Evolutionary conservation across 2,113 vertebrate species (phyloP).

Genomic region (Pampusana beccarii): DNA sequence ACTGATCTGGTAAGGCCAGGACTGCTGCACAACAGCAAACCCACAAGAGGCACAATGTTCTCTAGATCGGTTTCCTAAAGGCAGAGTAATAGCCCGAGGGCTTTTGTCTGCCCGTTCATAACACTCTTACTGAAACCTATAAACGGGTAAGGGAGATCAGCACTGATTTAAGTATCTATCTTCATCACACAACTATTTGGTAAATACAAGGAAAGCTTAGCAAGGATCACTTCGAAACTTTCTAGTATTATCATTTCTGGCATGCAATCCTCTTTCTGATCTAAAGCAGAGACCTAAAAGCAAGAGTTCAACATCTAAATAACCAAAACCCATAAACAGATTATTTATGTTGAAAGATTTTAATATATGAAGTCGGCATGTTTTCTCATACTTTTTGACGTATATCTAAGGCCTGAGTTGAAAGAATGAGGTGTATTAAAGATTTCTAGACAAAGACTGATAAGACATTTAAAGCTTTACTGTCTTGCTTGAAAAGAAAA

Average conservation of each 20-base stretch:
- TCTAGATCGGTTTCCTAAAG: not conserved
- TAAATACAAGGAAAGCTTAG: conserved; percentile 13
- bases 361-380: not conserved
- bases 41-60: not conserved
- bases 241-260: conserved; percentile 28
- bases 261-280: not conserved
- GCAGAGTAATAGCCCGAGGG: not conserved
- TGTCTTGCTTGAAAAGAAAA: not conserved
- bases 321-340: not conserved
- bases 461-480: not conserved
- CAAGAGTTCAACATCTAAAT: conserved; percentile 22
- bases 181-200: not conserved
- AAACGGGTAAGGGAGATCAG: not conserved
- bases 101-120: conserved; percentile 17
- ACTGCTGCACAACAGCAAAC: not conserved
- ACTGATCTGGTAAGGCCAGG: not conserved
- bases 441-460: not conserved
- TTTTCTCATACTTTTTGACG: not conserved
- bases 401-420: not conserved
- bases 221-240: conserved; percentile 21
- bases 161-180: not conserved
- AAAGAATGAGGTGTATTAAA: conserved; percentile 2
- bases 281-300: conserved; percentile 19
- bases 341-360: not conserved
- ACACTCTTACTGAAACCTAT: not conserved